Percentiles rank a stretch among this genome's conserved stretches.
Conservation (phyloP, 2,797 vertebrate species). For the Picus viridis region DNA sequence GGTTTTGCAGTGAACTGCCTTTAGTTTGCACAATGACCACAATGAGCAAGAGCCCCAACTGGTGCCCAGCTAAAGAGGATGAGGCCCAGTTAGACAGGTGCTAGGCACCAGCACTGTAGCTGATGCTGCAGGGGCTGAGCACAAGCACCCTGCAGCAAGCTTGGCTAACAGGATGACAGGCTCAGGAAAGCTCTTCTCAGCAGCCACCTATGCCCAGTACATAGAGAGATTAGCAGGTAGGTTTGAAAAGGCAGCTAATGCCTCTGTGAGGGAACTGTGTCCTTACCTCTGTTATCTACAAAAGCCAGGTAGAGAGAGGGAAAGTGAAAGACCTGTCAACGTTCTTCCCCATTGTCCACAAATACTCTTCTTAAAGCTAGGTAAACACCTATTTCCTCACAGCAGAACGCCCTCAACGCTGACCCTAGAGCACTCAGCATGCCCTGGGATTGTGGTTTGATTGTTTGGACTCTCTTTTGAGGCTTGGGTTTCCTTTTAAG, state of each 20-base stretch:
- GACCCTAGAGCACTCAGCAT: background rate
- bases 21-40: background rate
- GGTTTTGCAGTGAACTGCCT: background rate
- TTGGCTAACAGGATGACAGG: background rate
- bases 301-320: background rate
- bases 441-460: background rate
- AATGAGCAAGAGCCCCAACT: background rate
- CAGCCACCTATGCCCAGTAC: background rate
- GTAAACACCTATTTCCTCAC: background rate
- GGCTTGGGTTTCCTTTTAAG: background rate
- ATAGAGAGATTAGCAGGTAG: background rate
- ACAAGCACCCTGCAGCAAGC: background rate
- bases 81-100: background rate
- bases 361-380: background rate
- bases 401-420: background rate
- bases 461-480: slow-evolving; percentile 1
- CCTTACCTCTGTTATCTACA: slow-evolving; percentile 17
- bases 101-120: background rate
- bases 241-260: slow-evolving; percentile 26
- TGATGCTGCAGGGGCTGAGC: background rate
- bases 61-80: background rate
- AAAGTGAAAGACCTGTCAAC: background rate
- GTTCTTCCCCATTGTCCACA: background rate
- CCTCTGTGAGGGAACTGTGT: background rate
- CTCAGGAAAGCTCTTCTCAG: slow-evolving; percentile 1